Conservation (phyloP, 2,888 invertebrate species). For the Dolomedes plantarius region DNA sequence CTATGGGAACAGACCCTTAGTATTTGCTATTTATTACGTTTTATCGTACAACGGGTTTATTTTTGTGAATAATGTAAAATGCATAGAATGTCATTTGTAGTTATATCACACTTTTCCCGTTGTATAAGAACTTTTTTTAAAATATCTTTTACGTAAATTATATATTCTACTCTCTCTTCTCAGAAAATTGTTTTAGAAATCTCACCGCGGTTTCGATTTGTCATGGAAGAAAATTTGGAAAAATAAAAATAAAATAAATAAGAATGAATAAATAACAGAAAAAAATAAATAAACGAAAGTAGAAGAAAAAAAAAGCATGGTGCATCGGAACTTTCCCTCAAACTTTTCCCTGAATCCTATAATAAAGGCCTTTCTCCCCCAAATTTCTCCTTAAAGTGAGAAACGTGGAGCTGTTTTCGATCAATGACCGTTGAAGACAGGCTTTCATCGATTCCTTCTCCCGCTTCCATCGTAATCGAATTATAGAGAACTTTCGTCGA, state of each 20-base stretch:
- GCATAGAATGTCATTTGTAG: too few relatives aligned
- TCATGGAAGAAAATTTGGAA: background rate
- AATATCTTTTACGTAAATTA: too few relatives aligned
- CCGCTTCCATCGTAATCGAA: conserved; percentile 62
- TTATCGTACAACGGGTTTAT: too few relatives aligned
- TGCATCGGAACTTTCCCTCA: background rate
- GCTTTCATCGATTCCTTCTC: conserved; percentile 42
- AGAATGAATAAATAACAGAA: too few relatives aligned
- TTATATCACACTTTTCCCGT: too few relatives aligned
- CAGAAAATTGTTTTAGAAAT: background rate
- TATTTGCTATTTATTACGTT: too few relatives aligned
- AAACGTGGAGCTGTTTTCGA: conserved; percentile 19
- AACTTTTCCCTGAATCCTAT: conserved; percentile 1
- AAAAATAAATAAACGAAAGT: background rate
- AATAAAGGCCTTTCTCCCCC: conserved; percentile 12
- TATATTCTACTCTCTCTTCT: background rate
- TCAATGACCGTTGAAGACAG: conserved; percentile 23
- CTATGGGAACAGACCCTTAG: too few relatives aligned
- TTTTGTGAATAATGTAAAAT: too few relatives aligned
- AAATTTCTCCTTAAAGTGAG: background rate
- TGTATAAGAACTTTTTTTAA: too few relatives aligned
- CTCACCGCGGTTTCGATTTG: conserved; percentile 3
- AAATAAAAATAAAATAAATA: background rate
- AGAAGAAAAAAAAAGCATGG: background rate
- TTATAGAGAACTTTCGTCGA: conserved; percentile 49